Evolutionary conservation across 2,888 invertebrate genomes (phyloP), one percentile per base, ranked within the genome.

Genomic region (Morinoia aosen): DNA sequence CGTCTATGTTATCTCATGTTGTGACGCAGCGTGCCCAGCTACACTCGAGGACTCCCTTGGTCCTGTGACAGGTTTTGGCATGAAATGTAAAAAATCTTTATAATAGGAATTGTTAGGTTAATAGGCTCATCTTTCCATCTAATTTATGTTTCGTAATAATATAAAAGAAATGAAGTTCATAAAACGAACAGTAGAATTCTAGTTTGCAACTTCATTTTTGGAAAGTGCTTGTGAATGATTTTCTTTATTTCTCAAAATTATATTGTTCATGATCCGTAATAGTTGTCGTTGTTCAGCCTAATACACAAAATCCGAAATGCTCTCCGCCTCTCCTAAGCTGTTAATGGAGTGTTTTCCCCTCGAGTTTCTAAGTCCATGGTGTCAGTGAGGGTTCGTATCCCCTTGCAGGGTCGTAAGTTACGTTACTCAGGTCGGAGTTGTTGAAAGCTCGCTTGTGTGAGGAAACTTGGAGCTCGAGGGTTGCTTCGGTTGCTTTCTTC

Each of bases 391-490:
- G 56, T 57, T 33, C 48, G 57, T 19, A 48, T 93, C 57, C 93
- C 56, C 93, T n/a, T 57, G 56, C 93, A 56, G n/a, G 33, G 93
- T 93, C 57, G 93, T 57, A 93, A 57, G 33, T 93, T 93, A 39
- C 93, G 19, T 57, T 48, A 48, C 93, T 93, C 93, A 25, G 57
- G 57, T 93, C 57, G 93, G 33, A 93, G 93, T 93, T 93, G 93
- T 93, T 57, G 57, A 58, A 93, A 93, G 93, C 93, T 93, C 93
- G 58, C 8, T 90, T 90, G 40, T 90, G 90, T 90, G 90, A 57
- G 93, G 57, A 57, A 93, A 93, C 93, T 93, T 57, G 48, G 93
- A 93, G 93, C 33, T 57, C 25, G 93, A 93, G 93, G 93, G 93
- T 93, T 57, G 57, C 93, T 93, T 14, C 25, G 57, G 93, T 57